A percentile compares a stretch with the other conserved stretches of the same genome.
Conservation (phyloP, 2,113 vertebrate species). For the Carassius auratus region DNA sequence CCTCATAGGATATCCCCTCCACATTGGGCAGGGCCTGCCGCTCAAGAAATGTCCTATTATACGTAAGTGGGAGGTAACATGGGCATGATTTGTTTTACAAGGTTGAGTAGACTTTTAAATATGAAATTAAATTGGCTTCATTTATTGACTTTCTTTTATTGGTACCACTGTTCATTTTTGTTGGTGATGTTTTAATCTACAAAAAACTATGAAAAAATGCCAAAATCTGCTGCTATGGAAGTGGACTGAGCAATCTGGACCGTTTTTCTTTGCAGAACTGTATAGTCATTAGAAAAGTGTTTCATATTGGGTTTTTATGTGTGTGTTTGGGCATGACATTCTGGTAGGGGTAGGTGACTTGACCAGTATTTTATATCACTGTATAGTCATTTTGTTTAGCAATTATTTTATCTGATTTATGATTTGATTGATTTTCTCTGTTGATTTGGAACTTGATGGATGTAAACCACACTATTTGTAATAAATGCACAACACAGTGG, state of each 20-base stretch:
- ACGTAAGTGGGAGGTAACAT: slow-evolving; percentile 70
- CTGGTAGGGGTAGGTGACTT: not conserved
- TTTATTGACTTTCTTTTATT: not conserved
- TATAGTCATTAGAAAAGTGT: not conserved
- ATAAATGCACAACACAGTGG: not conserved
- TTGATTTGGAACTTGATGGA: not conserved
- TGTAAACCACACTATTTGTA: not conserved
- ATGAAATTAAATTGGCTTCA: not conserved
- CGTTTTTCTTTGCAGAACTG: not conserved
- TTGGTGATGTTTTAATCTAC: not conserved
- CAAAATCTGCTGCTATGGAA: not conserved
- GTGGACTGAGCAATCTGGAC: not conserved
- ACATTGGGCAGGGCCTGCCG: slow-evolving; percentile 69
- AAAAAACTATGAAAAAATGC: not conserved
- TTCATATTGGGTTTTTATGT: not conserved
- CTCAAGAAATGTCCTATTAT: slow-evolving; percentile 74
- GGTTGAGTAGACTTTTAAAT: not conserved
- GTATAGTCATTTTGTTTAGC: not conserved
- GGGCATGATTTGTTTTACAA: slow-evolving; percentile 26
- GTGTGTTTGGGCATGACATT: not conserved
- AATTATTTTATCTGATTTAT: too few species aligned
- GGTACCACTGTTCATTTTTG: not conserved
- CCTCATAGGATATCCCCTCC: slow-evolving; percentile 75
- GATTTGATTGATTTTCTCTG: not conserved
- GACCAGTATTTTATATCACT: not conserved